phyloP scores from a whole-genome alignment of 1,140 invertebrate species.

The Mactra quadrangularis region DNA sequence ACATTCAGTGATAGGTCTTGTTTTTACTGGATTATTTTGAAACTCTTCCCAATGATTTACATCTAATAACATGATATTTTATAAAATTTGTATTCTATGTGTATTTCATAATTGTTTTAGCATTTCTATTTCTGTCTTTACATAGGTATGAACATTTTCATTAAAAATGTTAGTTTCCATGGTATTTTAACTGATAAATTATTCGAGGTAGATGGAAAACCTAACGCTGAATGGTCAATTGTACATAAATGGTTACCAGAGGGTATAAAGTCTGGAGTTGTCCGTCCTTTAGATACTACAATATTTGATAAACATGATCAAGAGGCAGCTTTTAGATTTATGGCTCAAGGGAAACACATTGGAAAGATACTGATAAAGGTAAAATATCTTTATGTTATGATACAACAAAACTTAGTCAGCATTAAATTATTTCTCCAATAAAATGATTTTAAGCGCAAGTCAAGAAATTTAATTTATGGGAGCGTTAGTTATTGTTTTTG shows the following conservation, averaged over 20 bases:
- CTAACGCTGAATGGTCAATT: not conserved
- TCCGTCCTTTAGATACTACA: slow-evolving; percentile 83
- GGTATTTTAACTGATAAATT: not conserved
- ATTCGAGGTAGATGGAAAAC: no score
- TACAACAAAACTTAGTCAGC: not conserved
- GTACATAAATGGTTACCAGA: not conserved
- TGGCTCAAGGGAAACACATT: slow-evolving; percentile 98
- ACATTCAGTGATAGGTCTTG: no score
- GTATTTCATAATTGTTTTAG: no score
- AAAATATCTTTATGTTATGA: slow-evolving; percentile 58
- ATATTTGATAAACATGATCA: slow-evolving; percentile 93
- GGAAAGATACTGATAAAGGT: slow-evolving; percentile 97
- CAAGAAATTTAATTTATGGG: not conserved
- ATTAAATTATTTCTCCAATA: not conserved
- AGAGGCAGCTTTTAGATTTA: slow-evolving; percentile 95
- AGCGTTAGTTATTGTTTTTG: no score
- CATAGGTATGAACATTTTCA: not conserved
- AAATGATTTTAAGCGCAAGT: not conserved
- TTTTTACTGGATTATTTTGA: no score
- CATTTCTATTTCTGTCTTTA: no score
- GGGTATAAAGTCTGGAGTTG: not conserved
- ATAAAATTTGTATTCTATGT: no score
- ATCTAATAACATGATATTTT: no score
- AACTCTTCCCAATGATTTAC: no score
- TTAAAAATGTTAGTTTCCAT: slow-evolving; percentile 2